Evolutionary conservation across 1,140 invertebrate species (phyloP).

Genomic region (Saxidomus purpurata): DNA sequence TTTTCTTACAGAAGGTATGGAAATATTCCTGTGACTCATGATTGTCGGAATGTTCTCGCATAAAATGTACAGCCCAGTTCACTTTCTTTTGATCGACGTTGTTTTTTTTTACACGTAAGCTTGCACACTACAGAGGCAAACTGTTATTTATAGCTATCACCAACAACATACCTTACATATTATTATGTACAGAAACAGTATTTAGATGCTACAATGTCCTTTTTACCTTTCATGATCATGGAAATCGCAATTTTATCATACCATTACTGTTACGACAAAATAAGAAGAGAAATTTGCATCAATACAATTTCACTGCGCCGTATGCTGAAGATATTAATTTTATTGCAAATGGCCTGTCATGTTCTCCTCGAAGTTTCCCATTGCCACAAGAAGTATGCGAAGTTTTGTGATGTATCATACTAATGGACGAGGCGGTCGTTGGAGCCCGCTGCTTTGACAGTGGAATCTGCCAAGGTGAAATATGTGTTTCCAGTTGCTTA

Average conservation of each 20-base stretch:
- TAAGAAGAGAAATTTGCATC: neutral
- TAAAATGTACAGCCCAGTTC: too few relatives aligned
- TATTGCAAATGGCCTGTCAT: constrained; percentile 24
- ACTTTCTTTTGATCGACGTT: too few relatives aligned
- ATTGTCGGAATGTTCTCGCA: too few relatives aligned
- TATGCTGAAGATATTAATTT: constrained; percentile 15
- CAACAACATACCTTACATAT: too few relatives aligned
- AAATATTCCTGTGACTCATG: too few relatives aligned
- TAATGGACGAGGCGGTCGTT: constrained; percentile 25
- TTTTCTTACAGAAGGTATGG: too few relatives aligned
- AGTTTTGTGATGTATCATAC: neutral
- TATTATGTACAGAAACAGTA: too few relatives aligned
- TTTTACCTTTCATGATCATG: neutral
- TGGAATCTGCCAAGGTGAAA: constrained; percentile 35
- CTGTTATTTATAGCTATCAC: too few relatives aligned
- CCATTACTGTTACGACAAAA: neutral
- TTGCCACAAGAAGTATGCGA: constrained; percentile 30
- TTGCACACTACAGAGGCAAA: too few relatives aligned
- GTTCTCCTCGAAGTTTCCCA: neutral
- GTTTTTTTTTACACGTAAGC: too few relatives aligned
- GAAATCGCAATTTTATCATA: neutral
- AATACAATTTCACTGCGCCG: neutral
- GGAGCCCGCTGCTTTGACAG: constrained; percentile 11
- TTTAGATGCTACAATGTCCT: too few relatives aligned
- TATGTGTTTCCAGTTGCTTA: constrained; percentile 42